Evolutionary conservation across 2,797 vertebrate genomes (phyloP), one percentile per base, ranked within the genome.

Genomic region (Poeciliopsis paucimaculata): DNA sequence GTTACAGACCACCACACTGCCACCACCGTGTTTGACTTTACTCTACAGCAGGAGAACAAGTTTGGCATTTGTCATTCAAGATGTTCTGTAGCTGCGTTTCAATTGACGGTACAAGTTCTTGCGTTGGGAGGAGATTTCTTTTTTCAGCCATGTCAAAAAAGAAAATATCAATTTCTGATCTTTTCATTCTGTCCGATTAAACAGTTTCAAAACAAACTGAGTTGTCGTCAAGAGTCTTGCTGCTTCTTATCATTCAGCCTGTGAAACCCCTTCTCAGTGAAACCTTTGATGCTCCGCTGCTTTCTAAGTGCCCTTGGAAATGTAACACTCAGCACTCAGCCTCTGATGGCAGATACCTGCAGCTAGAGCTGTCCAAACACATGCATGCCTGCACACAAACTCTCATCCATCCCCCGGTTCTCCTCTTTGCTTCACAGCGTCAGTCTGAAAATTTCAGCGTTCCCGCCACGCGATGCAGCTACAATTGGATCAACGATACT

Each of bases 251-350:
- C 91, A 43, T 73, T 72, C 76, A 47, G 86, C 86, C 87, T 71
- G 88, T 84, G 79, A 93, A 89, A 90, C 87, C 88, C 86, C 83
- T 90, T 88, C 83, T 82, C 20, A 10, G 70, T 46, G 70, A 66
- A 75, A 87, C 78, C 90, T 89, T 90, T 92, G 90, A 92, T 88
- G 88, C 82, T 87, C 84, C n/a, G 83, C 83, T 88, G 87, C 86
- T 82, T 83, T 91, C 88, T n/a, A 87, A 92, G 90, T 81, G 89
- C 89, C 84, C 91, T 91, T 76, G 86, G 86, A 85, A 87, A 91
- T 88, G 88, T 77, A 88, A 86, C 84, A 88, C 84, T 89, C 85
- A 78, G 80, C 86, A 79, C 85, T 86, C 88, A 78, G 83, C 90
- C 79, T 53, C 78, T 88, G 77, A 41, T 87, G 81, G 92, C 82